These are phyloP conservation scores for Henricia sp. DNA, from an alignment of 53 echinoderm and acorn worm genomes.

Conservation along the genomic window DNA sequence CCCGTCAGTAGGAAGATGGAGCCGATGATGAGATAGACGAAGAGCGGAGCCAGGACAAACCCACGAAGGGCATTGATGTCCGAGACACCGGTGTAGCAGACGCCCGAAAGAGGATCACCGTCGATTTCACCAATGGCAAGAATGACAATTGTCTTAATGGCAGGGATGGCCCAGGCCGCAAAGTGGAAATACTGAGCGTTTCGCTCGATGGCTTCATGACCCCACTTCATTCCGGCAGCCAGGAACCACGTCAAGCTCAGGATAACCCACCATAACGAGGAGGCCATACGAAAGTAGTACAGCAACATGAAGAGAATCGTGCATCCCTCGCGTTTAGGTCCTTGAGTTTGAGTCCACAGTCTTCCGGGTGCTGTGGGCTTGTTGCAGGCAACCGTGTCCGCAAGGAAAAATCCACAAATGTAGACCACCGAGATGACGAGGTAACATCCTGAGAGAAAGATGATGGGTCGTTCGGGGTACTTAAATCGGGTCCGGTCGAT, in stretches of 20 bases:
- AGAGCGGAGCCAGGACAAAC: constrained; percentile 91
- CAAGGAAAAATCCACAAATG: constrained; percentile 91
- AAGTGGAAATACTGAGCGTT: constrained; percentile 99
- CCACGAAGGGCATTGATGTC: constrained; percentile 82
- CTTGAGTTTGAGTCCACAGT: constrained; percentile 74
- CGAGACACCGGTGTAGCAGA: constrained; percentile 93
- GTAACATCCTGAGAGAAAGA: constrained; percentile 98
- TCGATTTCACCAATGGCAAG: constrained; percentile 93
- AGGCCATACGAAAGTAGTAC: constrained; percentile 99
- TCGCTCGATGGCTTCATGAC: constrained; percentile 97
- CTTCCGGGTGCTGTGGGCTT: constrained; percentile 46
- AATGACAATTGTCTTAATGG: constrained; percentile 91
- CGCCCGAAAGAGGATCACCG: constrained; percentile 90
- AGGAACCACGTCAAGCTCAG: constrained; percentile 99
- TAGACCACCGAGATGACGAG: constrained; percentile 93
- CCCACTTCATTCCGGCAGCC: constrained; percentile 98
- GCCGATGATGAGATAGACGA: constrained; percentile 94
- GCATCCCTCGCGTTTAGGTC: constrained; percentile 89
- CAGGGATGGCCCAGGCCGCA: constrained; percentile 97
- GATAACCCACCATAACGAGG: constrained; percentile 98
- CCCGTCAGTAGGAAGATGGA: constrained; percentile 90
- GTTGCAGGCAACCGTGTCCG: constrained; percentile 85
- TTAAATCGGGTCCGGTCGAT: constrained; percentile 94
- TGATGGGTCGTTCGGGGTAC: constrained; percentile 97
- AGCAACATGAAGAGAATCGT: constrained; percentile 96